Evolutionary conservation across 2,113 vertebrate genomes (phyloP), one percentile per base, ranked within the genome.

Genomic region (Crypturellus undulatus): DNA sequence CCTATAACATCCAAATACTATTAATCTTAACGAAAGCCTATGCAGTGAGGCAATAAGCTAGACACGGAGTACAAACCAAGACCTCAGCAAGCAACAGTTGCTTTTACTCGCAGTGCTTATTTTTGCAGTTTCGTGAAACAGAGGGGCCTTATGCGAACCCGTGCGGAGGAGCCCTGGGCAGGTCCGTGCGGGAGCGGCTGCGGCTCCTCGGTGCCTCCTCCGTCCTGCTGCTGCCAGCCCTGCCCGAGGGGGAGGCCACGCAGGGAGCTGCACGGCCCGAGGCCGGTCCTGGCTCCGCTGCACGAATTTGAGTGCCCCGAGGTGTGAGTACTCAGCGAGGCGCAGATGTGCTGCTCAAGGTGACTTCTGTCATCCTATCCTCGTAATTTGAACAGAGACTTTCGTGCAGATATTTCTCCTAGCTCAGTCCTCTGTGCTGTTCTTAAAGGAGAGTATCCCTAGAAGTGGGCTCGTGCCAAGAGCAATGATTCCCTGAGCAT

Each of bases 1-100:
- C n/a, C n/a, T n/a, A 97, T 87, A 92, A 90, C 95, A 89, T 90
- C 56, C 83, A 84, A 90, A 91, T 85, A 65, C 78, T 54, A 70
- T 95, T 90, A 79, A 88, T 83, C 85, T 92, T 72, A 83, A 94
- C 67, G 58, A 60, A 84, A 87, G n/a, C 68, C 58, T 63, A 43
- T 85, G 91, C 54, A 62, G 36, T 2, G 1, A 43, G 82, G 40
- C 93, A 89, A 62, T 83, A 88, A 92, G 75, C 92, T 43, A 6
- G 0, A 42, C 47, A 21, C 1, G 13, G 42, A 47, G 78, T 34
- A 70, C 78, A 90, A 51, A 54, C 26, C 0, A 19, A 60, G 87
- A 58, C 82, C 80, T 54, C 1, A 0, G 87, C 72, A 91, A 70
- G 76, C 70, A 49, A 72, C 4, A 5, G 5, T 32, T 83, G n/a